Conservation (phyloP, 2,888 invertebrate species). For the Drosophila neotestacea region DNA sequence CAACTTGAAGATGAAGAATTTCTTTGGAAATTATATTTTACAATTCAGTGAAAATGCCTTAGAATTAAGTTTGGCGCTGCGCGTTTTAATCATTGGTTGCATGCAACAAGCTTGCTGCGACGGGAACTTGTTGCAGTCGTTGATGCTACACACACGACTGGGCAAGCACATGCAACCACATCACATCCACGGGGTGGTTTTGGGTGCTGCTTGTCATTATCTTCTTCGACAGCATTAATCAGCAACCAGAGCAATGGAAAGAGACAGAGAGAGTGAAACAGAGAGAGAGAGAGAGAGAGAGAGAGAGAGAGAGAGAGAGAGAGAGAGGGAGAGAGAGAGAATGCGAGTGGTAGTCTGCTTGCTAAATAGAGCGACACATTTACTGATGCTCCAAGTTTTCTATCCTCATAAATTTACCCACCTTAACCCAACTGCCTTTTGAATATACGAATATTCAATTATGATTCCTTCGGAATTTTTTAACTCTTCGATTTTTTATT, state of each 20-base stretch:
- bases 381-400: constrained; percentile 44
- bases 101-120: constrained; percentile 59
- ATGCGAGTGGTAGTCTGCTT: constrained; percentile 13
- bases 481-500: constrained; percentile 42
- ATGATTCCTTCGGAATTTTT: constrained; percentile 28
- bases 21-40: constrained; percentile 74
- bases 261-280: neutral
- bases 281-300: neutral
- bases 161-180: constrained; percentile 45
- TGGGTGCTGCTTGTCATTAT: constrained; percentile 72
- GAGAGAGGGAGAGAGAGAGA: neutral
- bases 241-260: constrained; percentile 32
- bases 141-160: constrained; percentile 61
- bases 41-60: constrained; percentile 77
- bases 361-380: constrained; percentile 56
- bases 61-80: constrained; percentile 73
- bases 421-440: constrained; percentile 5
- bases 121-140: constrained; percentile 53
- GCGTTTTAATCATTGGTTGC: constrained; percentile 79
- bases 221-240: constrained; percentile 69
- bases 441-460: constrained; percentile 14
- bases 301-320: too few species aligned
- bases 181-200: constrained; percentile 55
- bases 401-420: neutral
- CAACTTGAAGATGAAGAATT: constrained; percentile 59